phyloP scores from a whole-genome alignment of 1,140 invertebrate genomes.

The Cheumatopsyche charites region DNA sequence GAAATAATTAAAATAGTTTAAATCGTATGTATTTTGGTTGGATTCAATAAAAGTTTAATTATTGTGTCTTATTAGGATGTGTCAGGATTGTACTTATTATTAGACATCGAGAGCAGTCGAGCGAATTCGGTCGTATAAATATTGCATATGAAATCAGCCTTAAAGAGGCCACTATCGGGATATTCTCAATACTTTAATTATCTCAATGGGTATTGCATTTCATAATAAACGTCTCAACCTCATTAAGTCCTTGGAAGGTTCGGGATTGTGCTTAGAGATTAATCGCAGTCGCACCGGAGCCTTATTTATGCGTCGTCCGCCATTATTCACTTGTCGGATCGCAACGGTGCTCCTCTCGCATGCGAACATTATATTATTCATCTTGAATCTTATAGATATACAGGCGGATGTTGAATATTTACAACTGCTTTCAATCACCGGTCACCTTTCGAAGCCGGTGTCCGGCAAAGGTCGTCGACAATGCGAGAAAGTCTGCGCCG shows the following conservation, averaged over 20 bases:
- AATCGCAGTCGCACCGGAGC: not conserved
- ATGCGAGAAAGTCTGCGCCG: not conserved
- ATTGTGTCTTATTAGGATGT: too few relatives aligned
- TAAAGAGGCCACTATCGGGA: too few relatives aligned
- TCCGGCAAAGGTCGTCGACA: constrained; percentile 1
- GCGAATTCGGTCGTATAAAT: too few relatives aligned
- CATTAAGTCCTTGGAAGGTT: not conserved
- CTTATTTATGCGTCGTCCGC: constrained; percentile 32
- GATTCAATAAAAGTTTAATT: too few relatives aligned
- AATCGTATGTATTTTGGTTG: too few relatives aligned
- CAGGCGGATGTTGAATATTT: not conserved
- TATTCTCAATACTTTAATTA: too few relatives aligned
- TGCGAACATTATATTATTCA: too few relatives aligned
- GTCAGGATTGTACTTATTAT: too few relatives aligned
- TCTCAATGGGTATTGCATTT: not conserved
- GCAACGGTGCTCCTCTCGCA: not conserved
- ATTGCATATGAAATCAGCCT: too few relatives aligned
- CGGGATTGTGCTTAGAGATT: not conserved
- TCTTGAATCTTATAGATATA: too few relatives aligned
- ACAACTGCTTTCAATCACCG: not conserved
- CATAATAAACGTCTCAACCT: constrained; percentile 3
- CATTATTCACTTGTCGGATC: constrained; percentile 31
- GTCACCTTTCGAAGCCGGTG: not conserved
- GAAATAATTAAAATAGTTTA: too few relatives aligned
- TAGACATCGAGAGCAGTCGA: too few relatives aligned